A percentile compares a stretch with the other conserved stretches of the same genome.
These are phyloP conservation scores for Gambelia wislizenii DNA, from an alignment of 2,797 vertebrate species.

Conservation along the genomic window DNA sequence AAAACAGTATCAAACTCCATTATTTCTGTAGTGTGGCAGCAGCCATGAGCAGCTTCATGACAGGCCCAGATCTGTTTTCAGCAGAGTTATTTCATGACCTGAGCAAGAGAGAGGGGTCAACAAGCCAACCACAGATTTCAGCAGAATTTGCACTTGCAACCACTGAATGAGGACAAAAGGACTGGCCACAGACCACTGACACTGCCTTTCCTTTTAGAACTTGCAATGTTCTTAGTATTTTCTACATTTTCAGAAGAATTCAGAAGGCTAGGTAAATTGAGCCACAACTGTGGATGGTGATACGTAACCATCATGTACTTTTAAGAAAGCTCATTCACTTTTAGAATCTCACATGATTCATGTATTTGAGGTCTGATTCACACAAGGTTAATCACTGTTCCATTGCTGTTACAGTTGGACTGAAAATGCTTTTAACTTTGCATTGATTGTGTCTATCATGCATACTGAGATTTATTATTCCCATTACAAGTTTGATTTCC, in stretches of 20 bases:
- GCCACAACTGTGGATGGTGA: background rate
- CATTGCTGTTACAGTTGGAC: background rate
- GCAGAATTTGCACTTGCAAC: background rate
- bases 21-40: too few species aligned
- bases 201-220: background rate
- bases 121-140: background rate
- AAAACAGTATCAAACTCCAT: too few species aligned
- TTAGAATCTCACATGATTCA: background rate
- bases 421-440: background rate
- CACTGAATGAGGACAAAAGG: background rate
- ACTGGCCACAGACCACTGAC: background rate
- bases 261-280: background rate
- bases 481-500: background rate
- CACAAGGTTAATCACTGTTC: background rate
- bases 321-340: background rate
- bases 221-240: background rate
- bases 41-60: background rate
- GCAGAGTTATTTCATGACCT: too few species aligned
- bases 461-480: background rate
- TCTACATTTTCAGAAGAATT: background rate
- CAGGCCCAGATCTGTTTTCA: background rate
- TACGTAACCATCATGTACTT: background rate
- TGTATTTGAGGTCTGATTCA: background rate
- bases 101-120: too few species aligned
- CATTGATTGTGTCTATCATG: background rate